Base-by-base conservation (phyloP, 2,888 invertebrate species). In the Pheosia tremula region DNA sequence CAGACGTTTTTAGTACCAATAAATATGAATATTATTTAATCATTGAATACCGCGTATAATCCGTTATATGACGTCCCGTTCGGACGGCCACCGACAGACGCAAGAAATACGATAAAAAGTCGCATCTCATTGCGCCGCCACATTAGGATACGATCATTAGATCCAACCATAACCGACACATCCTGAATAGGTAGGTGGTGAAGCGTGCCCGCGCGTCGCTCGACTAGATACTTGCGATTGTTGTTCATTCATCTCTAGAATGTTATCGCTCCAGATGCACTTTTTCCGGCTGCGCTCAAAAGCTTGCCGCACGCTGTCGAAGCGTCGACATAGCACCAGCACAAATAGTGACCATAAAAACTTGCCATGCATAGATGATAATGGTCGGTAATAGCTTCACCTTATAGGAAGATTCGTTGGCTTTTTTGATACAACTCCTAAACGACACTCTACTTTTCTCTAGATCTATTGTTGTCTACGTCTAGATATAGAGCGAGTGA, bases 101-200 rank as follows among this genome's bases (percentile, higher is more conserved):
- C 85, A 90, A 90, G 90, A 90, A 92, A 82, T 78, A 66, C 68
- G 58, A 83, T 79, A 93, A 92, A 91, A 92, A 93, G 83, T 78
- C 71, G 91, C 80, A 83, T 82, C 83, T 85, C 85, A 84, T 84
- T 81, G 85, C 85, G 83, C 78, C 72, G 75, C 90, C 90, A 86
- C 88, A 89, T 74, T 80, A 80, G 90, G 91, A 85, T 80, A 78
- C 85, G 83, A 90, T 92, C 93, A 92, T 93, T 93, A 93, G 93
- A 90, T 82, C 87, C 87, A 83, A 84, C 92, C 93, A 91, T 93
- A 93, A 90, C 82, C 80, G 88, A 86, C 80, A 85, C 88, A 91
- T 92, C 93, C 91, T 91, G 89, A 91, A 91, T 88, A 89, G 89
- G 91, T 85, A 87, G 90, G 90, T 88, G 88, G 86, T 78, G 82